Evolutionary conservation across 2,888 invertebrate species (phyloP), one percentile per base, ranked within the genome.

Genomic region (Euproctis similis): DNA sequence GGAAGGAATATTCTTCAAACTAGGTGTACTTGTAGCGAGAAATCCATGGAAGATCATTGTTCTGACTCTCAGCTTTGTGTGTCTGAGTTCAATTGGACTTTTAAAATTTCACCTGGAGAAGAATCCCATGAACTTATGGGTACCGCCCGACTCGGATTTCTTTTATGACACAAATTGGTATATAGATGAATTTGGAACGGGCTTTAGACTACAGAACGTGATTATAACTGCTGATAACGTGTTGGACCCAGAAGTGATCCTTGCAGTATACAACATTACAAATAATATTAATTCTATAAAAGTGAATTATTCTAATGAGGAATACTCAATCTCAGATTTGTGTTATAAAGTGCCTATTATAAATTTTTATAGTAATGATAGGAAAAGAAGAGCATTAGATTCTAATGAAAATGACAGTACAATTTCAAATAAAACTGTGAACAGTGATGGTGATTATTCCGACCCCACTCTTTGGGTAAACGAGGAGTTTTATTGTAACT

Each of bases 81-180:
- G 86, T 7, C 21, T 89, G 8, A 89, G 90, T 54, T 74, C 86
- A 29, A 59, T 87, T 34, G 92, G 92, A 17, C 74, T 91, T 27
- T 56, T 89, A 12, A 77, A 84, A 46, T 92, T 92, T 67, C 85
- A 87, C 36, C 88, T 90, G 61, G 92, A 93, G 71, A 91, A 89
- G 56, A 89, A 91, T 69, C 92, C 92, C 0, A 69, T 92, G 52
- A 90, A 89, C 53, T 69, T 93, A 43, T 93, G 93, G 93, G 89
- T 92, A 11, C 92, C 92, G 7, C 88, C 88, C 21, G 86, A 90
- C 21, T 91, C 92, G 0, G 87, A 89, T 36, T 93, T 91, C 59
- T 85, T 87, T 20, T 63, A 71, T 41, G 90, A 92, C 46, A 90
- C 92, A 3, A 87, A 91, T 51, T 92, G 92, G 92, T 84, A 91